These are phyloP conservation scores for Pristionchus pacificus DNA, from an alignment of 1,140 invertebrate genomes.

Conservation along the genomic window DNA sequence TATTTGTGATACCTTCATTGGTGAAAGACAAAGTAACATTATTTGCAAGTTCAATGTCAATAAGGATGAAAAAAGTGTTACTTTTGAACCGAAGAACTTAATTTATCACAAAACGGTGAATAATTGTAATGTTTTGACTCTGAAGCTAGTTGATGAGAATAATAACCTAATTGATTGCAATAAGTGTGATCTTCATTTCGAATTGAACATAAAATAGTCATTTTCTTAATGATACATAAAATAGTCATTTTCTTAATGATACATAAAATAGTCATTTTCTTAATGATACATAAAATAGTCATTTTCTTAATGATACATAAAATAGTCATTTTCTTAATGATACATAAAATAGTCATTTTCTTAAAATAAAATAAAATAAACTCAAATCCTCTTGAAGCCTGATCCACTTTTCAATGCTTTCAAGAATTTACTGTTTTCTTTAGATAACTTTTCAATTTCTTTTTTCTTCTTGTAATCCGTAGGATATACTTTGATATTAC, in stretches of 20 bases:
- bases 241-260: too few species aligned
- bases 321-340: too few species aligned
- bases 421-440: slow-evolving; percentile 32
- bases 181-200: slow-evolving; percentile 24
- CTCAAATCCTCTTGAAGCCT: slow-evolving; percentile 30
- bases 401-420: slow-evolving; percentile 29
- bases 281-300: too few species aligned
- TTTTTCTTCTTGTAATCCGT: background rate
- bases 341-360: too few species aligned
- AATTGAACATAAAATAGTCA: slow-evolving; percentile 31
- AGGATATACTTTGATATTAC: too few species aligned
- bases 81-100: slow-evolving; percentile 26
- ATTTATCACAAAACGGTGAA: slow-evolving; percentile 31
- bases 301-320: too few species aligned
- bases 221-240: too few species aligned
- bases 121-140: slow-evolving; percentile 29
- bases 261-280: too few species aligned
- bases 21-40: slow-evolving; percentile 23
- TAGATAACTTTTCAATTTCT: slow-evolving; percentile 20
- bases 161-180: too few species aligned
- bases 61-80: slow-evolving; percentile 22
- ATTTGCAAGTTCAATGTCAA: slow-evolving; percentile 16
- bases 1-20: slow-evolving; percentile 25
- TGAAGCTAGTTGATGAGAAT: slow-evolving; percentile 33
- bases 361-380: too few species aligned